Base-by-base conservation (phyloP, 2,797 vertebrate genomes). In the Remorina albescens region DNA sequence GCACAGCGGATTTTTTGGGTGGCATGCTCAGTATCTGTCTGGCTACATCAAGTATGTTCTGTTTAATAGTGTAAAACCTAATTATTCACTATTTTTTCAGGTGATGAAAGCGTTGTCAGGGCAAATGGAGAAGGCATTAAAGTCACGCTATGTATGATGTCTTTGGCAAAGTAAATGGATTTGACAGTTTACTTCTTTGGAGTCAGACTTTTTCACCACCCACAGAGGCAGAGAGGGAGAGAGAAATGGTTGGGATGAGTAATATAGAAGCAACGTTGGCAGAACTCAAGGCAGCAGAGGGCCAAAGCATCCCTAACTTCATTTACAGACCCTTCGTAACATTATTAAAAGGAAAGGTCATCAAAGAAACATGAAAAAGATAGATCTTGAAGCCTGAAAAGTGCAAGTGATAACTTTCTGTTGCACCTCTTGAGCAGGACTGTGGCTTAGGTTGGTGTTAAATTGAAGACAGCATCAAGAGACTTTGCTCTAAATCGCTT, bases 301-400 rank as follows among this genome's bases (percentile, higher is more conserved):
- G 88, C 91, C 90, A 93, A 89, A 73, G 72, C 87, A 82, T 82
- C 80, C 60, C 85, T 91, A 91, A 94, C 76, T 89, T 91, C 84
- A 92, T 94, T 92, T 89, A 88, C 93, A 94, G 94, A 89, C 86
- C 78, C 78, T 26, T 81, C 53, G 75, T 89, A 86, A 91, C 89
- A 88, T 91, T 91, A 89, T 89, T 87, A 90, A 90, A 80, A 72
- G 65, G 69, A 57, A 80, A 80, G 60, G 79, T 80, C 51, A 63
- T 86, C 86, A 85, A 72, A 74, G 78, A 80, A 74, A 73, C 51
- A 42, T 44, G 68, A 67, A 51, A 84, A 85, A 63, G 63, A 62
- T 21, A 56, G 44, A 44, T 64, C 39, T 57, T 19, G 49, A 59
- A 67, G 37, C 30, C 76, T 32, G 28, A 42, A 58, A 36, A 25